Percentiles rank a stretch among this genome's conserved stretches.
Evolutionary conservation across 2,113 vertebrate species (phyloP).

Genomic region (Cyanistes caeruleus): DNA sequence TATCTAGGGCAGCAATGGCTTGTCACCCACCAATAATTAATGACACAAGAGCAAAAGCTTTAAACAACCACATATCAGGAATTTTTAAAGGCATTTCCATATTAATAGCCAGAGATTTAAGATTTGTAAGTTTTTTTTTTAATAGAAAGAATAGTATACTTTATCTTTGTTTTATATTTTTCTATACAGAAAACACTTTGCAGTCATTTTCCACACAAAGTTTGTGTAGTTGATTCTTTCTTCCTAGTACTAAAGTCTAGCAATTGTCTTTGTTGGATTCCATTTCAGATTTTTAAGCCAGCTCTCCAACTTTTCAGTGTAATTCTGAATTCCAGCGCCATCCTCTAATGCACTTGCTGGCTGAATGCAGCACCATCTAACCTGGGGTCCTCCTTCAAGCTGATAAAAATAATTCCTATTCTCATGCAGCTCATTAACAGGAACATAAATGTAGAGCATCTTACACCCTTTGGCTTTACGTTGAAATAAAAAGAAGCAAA

Average conservation of each 20-base stretch:
- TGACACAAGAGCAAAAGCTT: neutral
- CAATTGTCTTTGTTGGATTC: neutral
- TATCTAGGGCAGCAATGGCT: slow-evolving; percentile 11
- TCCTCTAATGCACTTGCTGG: neutral
- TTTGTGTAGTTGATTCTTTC: neutral
- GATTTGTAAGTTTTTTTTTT: neutral
- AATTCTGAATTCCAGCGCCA: neutral
- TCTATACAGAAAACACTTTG: neutral
- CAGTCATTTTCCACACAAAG: neutral
- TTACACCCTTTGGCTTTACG: neutral
- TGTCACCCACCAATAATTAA: slow-evolving; percentile 36
- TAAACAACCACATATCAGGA: neutral
- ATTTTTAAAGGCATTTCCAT: neutral
- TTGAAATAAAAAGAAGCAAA: neutral
- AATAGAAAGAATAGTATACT: neutral
- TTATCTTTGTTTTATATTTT: neutral
- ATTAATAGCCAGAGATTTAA: slow-evolving; percentile 7
- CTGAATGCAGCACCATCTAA: neutral
- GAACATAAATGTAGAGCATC: neutral
- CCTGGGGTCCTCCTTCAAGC: neutral
- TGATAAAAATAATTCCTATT: neutral
- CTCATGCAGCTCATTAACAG: neutral
- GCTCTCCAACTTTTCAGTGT: neutral
- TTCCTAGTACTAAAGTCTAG: neutral
- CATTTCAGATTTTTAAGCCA: neutral